phyloP scores from a whole-genome alignment of 1,140 invertebrate species.

The Fopius arisanus region DNA sequence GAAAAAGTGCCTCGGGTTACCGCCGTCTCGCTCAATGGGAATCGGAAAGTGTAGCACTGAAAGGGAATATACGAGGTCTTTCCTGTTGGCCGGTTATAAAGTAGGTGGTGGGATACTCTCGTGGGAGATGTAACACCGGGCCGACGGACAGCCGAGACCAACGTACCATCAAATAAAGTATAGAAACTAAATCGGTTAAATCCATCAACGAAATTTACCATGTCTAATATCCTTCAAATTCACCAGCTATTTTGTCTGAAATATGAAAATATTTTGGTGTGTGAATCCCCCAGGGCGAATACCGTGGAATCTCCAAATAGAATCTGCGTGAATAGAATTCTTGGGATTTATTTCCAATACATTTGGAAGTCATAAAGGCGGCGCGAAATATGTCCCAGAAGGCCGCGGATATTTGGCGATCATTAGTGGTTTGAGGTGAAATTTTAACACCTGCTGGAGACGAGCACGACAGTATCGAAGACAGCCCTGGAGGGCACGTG shows the following conservation, averaged over 20 bases:
- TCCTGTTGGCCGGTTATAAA: not conserved
- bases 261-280: not conserved
- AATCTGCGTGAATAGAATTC: not conserved
- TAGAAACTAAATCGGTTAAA: not conserved
- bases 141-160: not conserved
- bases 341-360: not conserved
- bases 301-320: not conserved
- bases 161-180: not conserved
- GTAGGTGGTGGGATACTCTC: not conserved
- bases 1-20: conserved; percentile 3
- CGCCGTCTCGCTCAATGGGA: not conserved
- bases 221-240: not conserved
- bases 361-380: not conserved
- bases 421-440: conserved; percentile 5
- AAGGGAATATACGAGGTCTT: not conserved
- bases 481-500: conserved; percentile 16
- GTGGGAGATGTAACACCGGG: not conserved
- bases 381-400: not conserved
- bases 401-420: not conserved
- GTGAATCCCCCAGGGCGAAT: not conserved
- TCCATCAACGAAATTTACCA: not conserved
- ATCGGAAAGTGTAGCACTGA: conserved; percentile 11
- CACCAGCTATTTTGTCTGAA: not conserved
- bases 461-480: not conserved
- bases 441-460: not conserved